Base-by-base conservation (phyloP, 1,140 invertebrate species). In the Zaprionus taronus region DNA sequence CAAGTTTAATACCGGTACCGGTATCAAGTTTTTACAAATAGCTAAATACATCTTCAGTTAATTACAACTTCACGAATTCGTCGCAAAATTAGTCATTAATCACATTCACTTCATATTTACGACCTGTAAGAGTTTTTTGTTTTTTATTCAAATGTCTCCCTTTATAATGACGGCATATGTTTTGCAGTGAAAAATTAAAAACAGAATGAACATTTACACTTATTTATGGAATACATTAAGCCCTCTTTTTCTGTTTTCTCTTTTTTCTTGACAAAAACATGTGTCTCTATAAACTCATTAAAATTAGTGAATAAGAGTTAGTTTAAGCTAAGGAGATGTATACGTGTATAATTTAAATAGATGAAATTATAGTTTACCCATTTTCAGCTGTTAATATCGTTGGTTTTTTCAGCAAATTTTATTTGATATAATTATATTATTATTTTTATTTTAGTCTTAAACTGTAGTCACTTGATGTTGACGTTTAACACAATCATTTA, bases 61-160 rank as follows among this genome's bases (percentile, higher is more conserved):
- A 61, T 74, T 69, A 61, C 24, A 56, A 57, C 28, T 47, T 74
- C n/a, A 55, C 34, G 64, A 56, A 28, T 55, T 24, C 20, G n/a
- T 14, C 51, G 36, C 34, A 38, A 11, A 44, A 57, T n/a, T 0
- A 36, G 28, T 36, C 55, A 41, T 68, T 53, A 67, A 73, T 74
- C 65, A 69, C 15, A 36, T 5, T 7, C 7, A 22, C 47, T 53
- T 64, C 31, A 34, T 34, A 31, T 31, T 31, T 15, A 31, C 38
- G 41, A 61, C 12, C 14, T 49, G 47, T 22, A 22, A 44, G 41
- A 2, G 47, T 12, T 9, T 11, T 49, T 4, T 20, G 44, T 49
- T 49, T 49, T 49, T 49, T 22, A 22, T 49, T 12, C 20, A 31
- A 15, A 56, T 56, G 26, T 2, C 22, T 51, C 47, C 20, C 12